Evolutionary conservation across 92 coral and sea anemone genomes (phyloP).

Genomic region (Ricordea florida): DNA sequence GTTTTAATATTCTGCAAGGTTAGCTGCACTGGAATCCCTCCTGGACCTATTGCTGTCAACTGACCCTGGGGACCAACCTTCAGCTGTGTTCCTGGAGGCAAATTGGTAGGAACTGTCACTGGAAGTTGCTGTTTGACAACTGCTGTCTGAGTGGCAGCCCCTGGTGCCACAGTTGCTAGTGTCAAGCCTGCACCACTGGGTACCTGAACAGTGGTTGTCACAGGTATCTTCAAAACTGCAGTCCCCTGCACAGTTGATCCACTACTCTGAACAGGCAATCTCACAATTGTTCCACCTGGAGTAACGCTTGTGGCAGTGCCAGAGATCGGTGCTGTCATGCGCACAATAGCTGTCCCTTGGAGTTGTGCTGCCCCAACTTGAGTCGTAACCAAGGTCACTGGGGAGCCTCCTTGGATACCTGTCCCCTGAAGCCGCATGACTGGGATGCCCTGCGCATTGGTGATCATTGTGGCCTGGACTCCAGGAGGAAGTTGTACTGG

Average conservation of each 20-base stretch:
- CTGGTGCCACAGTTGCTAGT: conserved; percentile 23
- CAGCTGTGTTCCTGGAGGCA: conserved; percentile 85
- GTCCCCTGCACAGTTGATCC: conserved; percentile 43
- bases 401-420: conserved; percentile 74
- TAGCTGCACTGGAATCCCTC: conserved; percentile 84
- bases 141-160: conserved; percentile 25
- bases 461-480: conserved; percentile 93
- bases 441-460: conserved; percentile 94
- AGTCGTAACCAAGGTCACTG: conserved; percentile 71
- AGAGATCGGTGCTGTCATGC: conserved; percentile 67
- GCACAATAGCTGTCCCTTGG: conserved; percentile 84
- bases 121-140: conserved; percentile 73
- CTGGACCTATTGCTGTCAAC: conserved; percentile 86
- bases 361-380: conserved; percentile 77
- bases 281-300: conserved; percentile 52
- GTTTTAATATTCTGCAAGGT: conserved; percentile 75
- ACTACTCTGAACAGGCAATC: conserved; percentile 63
- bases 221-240: conserved; percentile 56
- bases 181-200: conserved; percentile 25
- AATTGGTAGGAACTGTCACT: conserved; percentile 65
- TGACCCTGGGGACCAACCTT: conserved; percentile 87
- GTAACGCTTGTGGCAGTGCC: conserved; percentile 37
- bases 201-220: conserved; percentile 42
- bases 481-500: conserved; percentile 90
- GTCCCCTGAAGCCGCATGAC: conserved; percentile 94